Percentiles rank a stretch among this genome's conserved stretches.
Conservation (phyloP, 2,113 vertebrate species). For the Eclectus roratus region DNA sequence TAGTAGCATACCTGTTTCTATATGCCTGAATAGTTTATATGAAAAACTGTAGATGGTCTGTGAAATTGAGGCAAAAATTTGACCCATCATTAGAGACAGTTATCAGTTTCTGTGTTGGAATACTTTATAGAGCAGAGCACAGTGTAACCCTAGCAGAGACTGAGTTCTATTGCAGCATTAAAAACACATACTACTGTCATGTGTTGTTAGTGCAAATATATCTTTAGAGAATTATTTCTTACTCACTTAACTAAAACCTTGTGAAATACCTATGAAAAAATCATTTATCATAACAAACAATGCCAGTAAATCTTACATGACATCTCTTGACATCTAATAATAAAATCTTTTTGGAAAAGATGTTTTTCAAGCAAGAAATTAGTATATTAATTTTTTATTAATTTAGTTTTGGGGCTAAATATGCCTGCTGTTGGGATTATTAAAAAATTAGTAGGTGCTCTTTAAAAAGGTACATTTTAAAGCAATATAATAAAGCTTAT, state of each 20-base stretch:
- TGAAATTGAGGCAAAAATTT: background rate
- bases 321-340: background rate
- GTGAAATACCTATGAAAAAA: background rate
- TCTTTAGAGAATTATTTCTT: background rate
- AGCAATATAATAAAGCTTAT: background rate
- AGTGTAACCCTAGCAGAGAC: background rate
- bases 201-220: background rate
- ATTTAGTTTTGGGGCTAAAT: background rate
- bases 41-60: background rate
- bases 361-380: background rate
- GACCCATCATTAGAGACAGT: background rate
- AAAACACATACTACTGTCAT: background rate
- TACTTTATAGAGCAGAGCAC: background rate
- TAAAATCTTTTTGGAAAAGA: background rate
- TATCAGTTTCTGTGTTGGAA: background rate
- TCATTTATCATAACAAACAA: background rate
- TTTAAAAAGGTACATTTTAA: background rate
- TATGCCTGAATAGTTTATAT: background rate
- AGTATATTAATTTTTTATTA: background rate
- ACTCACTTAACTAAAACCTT: background rate
- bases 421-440: background rate
- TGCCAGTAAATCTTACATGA: background rate
- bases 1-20: background rate
- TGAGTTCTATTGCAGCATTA: background rate
- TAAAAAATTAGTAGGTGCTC: background rate